Percentiles rank a stretch among this genome's conserved stretches.
Evolutionary conservation across 2,888 invertebrate species (phyloP).

Genomic region (Terebella lapidaria): DNA sequence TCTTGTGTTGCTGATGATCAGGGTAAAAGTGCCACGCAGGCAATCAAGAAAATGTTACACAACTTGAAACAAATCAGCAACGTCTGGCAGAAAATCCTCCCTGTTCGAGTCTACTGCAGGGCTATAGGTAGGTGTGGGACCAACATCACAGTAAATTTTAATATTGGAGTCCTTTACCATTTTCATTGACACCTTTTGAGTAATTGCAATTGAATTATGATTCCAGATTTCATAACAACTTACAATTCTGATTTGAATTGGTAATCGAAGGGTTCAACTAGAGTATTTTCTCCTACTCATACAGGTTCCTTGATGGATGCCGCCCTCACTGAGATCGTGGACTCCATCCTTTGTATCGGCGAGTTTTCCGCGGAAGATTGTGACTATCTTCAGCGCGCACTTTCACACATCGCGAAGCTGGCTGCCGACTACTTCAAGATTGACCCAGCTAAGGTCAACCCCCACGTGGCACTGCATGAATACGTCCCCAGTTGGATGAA

Average conservation of each 20-base stretch:
- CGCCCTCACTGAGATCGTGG: slow-evolving; percentile 19
- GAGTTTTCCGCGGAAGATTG: slow-evolving; percentile 28
- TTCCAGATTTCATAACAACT: background rate
- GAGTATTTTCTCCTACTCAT: too few relatives aligned
- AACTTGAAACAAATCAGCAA: slow-evolving; percentile 15
- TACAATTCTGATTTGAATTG: too few relatives aligned
- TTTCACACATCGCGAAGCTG: slow-evolving; percentile 9
- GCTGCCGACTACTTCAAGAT: slow-evolving; percentile 14
- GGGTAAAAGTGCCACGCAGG: slow-evolving; percentile 14
- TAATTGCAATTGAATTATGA: background rate
- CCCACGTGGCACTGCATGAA: slow-evolving; percentile 22
- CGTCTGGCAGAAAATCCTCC: slow-evolving; percentile 21
- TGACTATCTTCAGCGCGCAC: slow-evolving; percentile 14
- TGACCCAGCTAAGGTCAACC: slow-evolving; percentile 7
- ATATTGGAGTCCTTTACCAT: background rate
- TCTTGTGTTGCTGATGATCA: slow-evolving; percentile 25
- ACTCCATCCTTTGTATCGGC: slow-evolving; percentile 19
- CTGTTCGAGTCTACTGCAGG: slow-evolving; percentile 21
- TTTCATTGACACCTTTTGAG: background rate
- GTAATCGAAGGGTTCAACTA: too few relatives aligned
- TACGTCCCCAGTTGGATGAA: slow-evolving; percentile 24
- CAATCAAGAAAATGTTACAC: slow-evolving; percentile 16
- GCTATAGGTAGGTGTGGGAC: slow-evolving; percentile 19
- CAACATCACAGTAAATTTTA: background rate
- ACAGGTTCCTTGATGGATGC: slow-evolving; percentile 22